Evolutionary conservation across 2,113 vertebrate genomes (phyloP).

Genomic region (Pangasianodon hypophthalmus): DNA sequence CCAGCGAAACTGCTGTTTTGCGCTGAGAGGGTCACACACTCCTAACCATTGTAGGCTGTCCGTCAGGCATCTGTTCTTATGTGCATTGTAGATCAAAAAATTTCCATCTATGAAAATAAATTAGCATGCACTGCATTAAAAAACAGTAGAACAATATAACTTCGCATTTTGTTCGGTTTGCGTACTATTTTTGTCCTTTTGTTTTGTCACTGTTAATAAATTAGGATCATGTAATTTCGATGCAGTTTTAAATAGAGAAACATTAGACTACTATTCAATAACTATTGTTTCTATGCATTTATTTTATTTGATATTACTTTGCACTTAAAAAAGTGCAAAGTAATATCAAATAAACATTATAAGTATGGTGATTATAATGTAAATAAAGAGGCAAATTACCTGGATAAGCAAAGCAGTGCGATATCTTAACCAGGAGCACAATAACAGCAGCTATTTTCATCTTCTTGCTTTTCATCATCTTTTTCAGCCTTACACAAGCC

Average conservation of each 20-base stretch:
- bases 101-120: conserved; percentile 62
- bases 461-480: conserved; percentile 50
- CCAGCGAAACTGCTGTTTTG: conserved; percentile 84
- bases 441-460: conserved; percentile 48
- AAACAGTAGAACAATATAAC: not conserved
- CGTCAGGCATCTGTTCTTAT: conserved; percentile 76
- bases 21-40: conserved; percentile 62
- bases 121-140: not conserved
- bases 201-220: not conserved
- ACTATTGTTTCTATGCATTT: not conserved
- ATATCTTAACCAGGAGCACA: conserved; percentile 56
- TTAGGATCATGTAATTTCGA: not conserved
- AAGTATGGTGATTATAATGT: not conserved
- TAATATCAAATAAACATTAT: too few relatives aligned
- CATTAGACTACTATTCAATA: not conserved
- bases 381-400: conserved; percentile 53
- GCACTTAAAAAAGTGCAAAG: too few relatives aligned
- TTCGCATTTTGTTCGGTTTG: not conserved
- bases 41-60: conserved; percentile 64
- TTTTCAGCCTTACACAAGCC: not conserved
- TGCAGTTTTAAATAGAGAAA: not conserved
- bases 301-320: not conserved
- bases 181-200: not conserved
- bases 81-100: conserved; percentile 80
- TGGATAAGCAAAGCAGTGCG: conserved; percentile 41